These are phyloP conservation scores for Lissonota sp. DNA, from an alignment of 2,888 invertebrate species.

Conservation along the genomic window DNA sequence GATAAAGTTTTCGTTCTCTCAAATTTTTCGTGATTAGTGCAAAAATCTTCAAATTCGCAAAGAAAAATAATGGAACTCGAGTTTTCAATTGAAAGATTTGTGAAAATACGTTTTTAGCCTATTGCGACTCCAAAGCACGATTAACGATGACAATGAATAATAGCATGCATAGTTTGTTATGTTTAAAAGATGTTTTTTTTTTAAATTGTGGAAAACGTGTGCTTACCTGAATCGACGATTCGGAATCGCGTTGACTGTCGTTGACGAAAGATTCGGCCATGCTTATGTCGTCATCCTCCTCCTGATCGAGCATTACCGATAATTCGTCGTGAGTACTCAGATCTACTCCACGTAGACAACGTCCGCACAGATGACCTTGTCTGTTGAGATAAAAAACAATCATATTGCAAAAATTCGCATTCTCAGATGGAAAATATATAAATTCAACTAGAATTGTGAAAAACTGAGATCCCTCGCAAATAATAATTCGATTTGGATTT, in stretches of 20 bases:
- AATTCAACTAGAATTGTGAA: no score
- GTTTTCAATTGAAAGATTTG: no score
- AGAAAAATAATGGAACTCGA: no score
- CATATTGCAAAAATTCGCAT: no score
- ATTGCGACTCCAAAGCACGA: constrained; percentile 22
- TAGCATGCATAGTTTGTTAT: constrained; percentile 17
- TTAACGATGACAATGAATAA: constrained; percentile 12
- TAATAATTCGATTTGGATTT: no score
- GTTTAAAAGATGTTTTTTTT: no score
- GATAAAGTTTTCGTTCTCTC: not conserved
- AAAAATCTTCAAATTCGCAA: no score
- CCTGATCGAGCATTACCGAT: constrained; percentile 89
- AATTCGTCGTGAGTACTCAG: constrained; percentile 86
- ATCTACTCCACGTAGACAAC: constrained; percentile 90
- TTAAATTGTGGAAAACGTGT: not conserved
- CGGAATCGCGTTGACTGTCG: constrained; percentile 74
- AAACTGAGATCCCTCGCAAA: no score
- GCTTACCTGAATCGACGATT: constrained; percentile 77
- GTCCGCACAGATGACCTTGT: constrained; percentile 92
- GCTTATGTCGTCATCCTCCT: constrained; percentile 90
- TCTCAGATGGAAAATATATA: no score
- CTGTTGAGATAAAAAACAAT: constrained; percentile 82
- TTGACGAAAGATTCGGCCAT: constrained; percentile 85
- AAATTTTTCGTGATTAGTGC: not conserved
- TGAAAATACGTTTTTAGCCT: no score